Conservation (phyloP, 2,797 vertebrate genomes). For the Labeo calbasu region DNA sequence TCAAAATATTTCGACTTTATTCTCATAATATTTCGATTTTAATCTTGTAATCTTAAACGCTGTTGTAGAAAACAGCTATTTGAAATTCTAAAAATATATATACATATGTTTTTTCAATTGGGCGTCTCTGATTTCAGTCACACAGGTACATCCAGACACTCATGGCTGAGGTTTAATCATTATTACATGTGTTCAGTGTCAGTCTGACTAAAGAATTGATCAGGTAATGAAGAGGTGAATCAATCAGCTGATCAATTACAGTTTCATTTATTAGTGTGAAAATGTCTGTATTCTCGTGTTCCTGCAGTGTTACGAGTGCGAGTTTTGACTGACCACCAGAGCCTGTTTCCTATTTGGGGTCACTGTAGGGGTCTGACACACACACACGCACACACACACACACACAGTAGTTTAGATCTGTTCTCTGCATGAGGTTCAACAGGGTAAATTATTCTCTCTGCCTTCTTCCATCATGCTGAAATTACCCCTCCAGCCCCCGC, state of each 20-base stretch:
- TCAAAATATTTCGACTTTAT: too few species aligned
- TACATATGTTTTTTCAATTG: background rate
- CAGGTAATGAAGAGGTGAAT: background rate
- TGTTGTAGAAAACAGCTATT: too few species aligned
- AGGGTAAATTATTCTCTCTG: constrained; percentile 8
- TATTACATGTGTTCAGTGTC: background rate
- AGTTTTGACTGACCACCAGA: too few species aligned
- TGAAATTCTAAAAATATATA: too few species aligned
- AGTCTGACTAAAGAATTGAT: background rate
- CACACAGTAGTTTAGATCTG: background rate
- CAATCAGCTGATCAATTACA: background rate
- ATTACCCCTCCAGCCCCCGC: constrained; percentile 15
- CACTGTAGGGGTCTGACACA: constrained; percentile 6
- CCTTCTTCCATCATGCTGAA: constrained; percentile 9
- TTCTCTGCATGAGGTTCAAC: constrained; percentile 12
- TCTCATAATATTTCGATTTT: too few species aligned
- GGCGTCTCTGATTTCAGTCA: background rate
- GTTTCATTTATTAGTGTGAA: background rate
- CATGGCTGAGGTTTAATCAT: background rate
- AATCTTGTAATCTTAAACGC: too few species aligned
- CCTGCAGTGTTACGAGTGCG: background rate
- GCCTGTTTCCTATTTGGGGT: constrained; percentile 19
- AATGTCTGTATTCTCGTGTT: background rate
- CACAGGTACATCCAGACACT: background rate
- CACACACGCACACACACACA: constrained; percentile 17